phyloP scores from a whole-genome alignment of 2,797 vertebrate species.

The Channallabes apus region DNA sequence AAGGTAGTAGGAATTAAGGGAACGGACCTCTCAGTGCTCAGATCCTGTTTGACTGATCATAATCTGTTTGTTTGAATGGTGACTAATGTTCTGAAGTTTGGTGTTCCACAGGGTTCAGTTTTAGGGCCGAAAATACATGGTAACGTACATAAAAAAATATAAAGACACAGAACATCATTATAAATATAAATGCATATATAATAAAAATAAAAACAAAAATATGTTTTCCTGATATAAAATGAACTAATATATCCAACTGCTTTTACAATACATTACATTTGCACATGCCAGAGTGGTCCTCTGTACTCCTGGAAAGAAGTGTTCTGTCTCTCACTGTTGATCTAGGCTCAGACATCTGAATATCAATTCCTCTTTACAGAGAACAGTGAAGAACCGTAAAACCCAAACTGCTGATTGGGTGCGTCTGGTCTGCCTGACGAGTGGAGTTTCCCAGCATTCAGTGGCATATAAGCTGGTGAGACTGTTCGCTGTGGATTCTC shows the following conservation, averaged over 20 bases:
- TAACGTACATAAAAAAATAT: constrained; percentile 16
- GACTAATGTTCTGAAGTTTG: too few relatives aligned
- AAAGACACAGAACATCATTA: constrained; percentile 3
- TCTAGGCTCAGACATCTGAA: constrained; percentile 25
- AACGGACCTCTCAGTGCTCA: too few relatives aligned
- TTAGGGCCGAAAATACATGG: not conserved
- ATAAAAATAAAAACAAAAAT: not conserved
- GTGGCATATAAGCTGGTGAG: not conserved
- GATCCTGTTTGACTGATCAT: too few relatives aligned
- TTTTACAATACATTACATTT: constrained; percentile 29
- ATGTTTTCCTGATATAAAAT: constrained; percentile 1
- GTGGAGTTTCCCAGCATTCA: not conserved
- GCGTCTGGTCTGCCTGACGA: too few relatives aligned
- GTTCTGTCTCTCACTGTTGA: not conserved
- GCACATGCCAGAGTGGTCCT: constrained; percentile 1
- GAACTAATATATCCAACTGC: not conserved
- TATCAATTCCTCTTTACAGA: not conserved
- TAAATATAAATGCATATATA: constrained; percentile 26
- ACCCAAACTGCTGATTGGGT: not conserved
- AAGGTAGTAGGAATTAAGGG: too few relatives aligned
- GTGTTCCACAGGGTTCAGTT: too few relatives aligned
- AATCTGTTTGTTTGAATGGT: too few relatives aligned
- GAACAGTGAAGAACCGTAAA: not conserved
- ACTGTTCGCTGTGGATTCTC: not conserved
- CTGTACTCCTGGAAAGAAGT: not conserved